These are phyloP conservation scores for Ginglymostoma cirratum DNA, from an alignment of 2,113 vertebrate species.

Conservation along the genomic window DNA sequence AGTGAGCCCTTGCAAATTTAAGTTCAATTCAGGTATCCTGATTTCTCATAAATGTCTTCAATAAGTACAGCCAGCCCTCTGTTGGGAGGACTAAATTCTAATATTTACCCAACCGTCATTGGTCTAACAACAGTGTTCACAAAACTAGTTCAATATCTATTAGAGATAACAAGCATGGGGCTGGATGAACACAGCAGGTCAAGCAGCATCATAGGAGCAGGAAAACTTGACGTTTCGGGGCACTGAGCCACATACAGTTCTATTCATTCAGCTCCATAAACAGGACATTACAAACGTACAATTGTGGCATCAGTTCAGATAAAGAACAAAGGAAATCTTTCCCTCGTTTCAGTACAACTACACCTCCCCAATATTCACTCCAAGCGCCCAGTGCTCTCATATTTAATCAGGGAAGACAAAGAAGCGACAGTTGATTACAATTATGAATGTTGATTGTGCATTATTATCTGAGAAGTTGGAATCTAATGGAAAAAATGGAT, in stretches of 20 bases:
- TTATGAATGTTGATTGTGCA: too few relatives aligned
- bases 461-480: too few relatives aligned
- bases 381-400: background rate
- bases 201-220: too few relatives aligned
- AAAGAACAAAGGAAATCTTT: background rate
- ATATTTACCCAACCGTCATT: background rate
- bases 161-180: too few relatives aligned
- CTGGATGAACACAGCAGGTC: too few relatives aligned
- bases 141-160: too few relatives aligned
- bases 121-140: too few relatives aligned
- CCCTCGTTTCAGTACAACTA: background rate
- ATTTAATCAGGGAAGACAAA: background rate
- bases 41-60: too few relatives aligned
- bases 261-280: background rate
- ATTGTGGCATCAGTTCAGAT: background rate
- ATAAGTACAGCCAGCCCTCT: too few relatives aligned
- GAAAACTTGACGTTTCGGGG: too few relatives aligned
- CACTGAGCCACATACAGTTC: too few relatives aligned
- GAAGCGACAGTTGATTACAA: background rate
- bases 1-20: background rate
- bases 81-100: background rate
- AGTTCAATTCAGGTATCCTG: background rate
- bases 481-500: too few relatives aligned
- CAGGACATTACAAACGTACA: background rate
- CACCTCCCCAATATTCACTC: background rate